Percentiles rank a stretch among this genome's conserved stretches.
Conservation (phyloP, 1,140 invertebrate genomes). For the Leptopilina boulardi region DNA sequence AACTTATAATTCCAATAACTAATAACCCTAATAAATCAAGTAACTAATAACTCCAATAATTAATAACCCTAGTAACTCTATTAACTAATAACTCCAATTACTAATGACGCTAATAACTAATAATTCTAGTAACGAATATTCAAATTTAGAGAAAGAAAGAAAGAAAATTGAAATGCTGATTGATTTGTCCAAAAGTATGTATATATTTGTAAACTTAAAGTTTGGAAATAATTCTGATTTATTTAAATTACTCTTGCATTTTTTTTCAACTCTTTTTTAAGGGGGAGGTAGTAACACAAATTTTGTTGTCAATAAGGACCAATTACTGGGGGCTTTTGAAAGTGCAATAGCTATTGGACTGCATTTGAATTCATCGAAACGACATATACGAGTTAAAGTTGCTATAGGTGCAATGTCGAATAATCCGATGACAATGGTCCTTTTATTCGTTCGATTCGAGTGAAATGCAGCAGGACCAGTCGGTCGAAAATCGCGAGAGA, state of each 20-base stretch:
- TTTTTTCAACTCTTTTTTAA: too few species aligned
- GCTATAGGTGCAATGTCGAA: slow-evolving; percentile 36
- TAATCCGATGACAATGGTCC: slow-evolving; percentile 41
- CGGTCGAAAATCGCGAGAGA: slow-evolving; percentile 35
- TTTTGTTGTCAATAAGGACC: not conserved
- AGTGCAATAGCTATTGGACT: not conserved
- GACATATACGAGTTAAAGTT: not conserved
- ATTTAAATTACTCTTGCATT: not conserved
- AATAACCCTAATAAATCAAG: too few species aligned
- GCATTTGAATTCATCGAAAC: slow-evolving; percentile 2
- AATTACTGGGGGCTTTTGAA: not conserved
- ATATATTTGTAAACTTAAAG: too few species aligned
- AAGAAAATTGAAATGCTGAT: too few species aligned
- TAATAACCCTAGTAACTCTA: too few species aligned
- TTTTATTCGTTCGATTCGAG: slow-evolving; percentile 44
- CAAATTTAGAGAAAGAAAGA: too few species aligned
- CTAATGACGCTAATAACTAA: too few species aligned
- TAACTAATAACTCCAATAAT: too few species aligned
- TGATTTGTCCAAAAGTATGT: too few species aligned
- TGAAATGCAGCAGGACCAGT: slow-evolving; percentile 42
- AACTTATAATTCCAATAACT: too few species aligned
- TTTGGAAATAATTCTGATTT: not conserved
- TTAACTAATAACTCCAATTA: too few species aligned
- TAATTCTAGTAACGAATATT: too few species aligned
- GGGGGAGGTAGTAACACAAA: not conserved